These are phyloP conservation scores for Leptinotarsa lineolata DNA, from an alignment of 1,140 invertebrate species.

Conservation along the genomic window DNA sequence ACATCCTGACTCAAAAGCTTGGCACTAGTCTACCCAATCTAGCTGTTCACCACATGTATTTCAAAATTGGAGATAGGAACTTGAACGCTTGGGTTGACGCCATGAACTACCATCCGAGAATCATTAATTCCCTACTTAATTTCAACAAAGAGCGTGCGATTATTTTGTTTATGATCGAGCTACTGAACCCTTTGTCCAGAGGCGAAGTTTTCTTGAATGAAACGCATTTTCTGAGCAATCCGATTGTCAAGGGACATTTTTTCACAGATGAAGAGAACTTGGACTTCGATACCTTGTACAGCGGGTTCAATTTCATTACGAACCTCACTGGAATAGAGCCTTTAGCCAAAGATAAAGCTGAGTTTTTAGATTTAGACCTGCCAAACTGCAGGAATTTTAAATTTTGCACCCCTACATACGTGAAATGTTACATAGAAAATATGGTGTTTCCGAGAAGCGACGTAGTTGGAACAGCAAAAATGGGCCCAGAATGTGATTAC, in stretches of 20 bases:
- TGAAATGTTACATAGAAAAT: slow-evolving; percentile 61
- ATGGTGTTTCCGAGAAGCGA: slow-evolving; percentile 52
- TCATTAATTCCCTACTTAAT: slow-evolving; percentile 23
- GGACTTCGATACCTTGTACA: slow-evolving; percentile 49
- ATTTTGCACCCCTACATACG: slow-evolving; percentile 63
- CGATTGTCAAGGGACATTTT: slow-evolving; percentile 68
- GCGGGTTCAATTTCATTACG: slow-evolving; percentile 47
- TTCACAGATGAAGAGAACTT: slow-evolving; percentile 57
- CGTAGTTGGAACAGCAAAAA: slow-evolving; percentile 69
- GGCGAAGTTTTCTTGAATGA: slow-evolving; percentile 63
- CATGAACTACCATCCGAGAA: slow-evolving; percentile 28
- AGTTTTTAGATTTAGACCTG: slow-evolving; percentile 65
- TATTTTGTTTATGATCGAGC: slow-evolving; percentile 61
- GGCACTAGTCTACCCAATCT: slow-evolving; percentile 31
- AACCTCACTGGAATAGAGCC: slow-evolving; percentile 50
- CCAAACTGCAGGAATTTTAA: slow-evolving; percentile 66
- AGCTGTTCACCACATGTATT: slow-evolving; percentile 37
- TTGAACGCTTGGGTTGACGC: slow-evolving; percentile 30
- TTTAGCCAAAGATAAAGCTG: slow-evolving; percentile 56
- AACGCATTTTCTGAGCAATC: slow-evolving; percentile 65
- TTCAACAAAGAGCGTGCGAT: slow-evolving; percentile 31
- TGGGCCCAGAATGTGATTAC: slow-evolving; percentile 69
- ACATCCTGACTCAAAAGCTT: slow-evolving; percentile 31
- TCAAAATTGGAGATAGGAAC: slow-evolving; percentile 37
- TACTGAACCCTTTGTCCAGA: slow-evolving; percentile 70